A percentile compares a stretch with the other conserved stretches of the same genome.
Evolutionary conservation across 2,113 vertebrate genomes (phyloP).

Genomic region (Cyprinodon variegatus): DNA sequence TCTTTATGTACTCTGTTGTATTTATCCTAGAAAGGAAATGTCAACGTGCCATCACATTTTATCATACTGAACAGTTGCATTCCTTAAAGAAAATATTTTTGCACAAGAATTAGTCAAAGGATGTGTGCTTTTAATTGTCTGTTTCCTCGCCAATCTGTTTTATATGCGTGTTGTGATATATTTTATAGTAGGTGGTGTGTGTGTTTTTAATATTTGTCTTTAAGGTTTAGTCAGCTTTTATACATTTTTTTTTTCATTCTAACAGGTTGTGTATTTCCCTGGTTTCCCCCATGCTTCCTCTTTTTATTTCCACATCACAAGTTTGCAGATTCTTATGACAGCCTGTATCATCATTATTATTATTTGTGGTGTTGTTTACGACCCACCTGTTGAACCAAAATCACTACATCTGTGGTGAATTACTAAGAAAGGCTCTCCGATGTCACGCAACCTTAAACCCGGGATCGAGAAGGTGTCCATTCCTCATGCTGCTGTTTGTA

Average conservation of each 20-base stretch:
- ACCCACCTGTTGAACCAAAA: slow-evolving; percentile 21
- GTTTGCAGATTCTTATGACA: slow-evolving; percentile 23
- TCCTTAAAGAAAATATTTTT: slow-evolving; percentile 65
- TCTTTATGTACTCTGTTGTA: slow-evolving; percentile 19
- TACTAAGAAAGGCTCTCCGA: not conserved
- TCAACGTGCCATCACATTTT: slow-evolving; percentile 65
- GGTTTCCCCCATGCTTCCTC: not conserved
- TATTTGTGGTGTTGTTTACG: slow-evolving; percentile 11
- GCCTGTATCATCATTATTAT: slow-evolving; percentile 14
- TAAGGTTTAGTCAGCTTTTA: slow-evolving; percentile 26
- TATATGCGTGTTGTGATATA: slow-evolving; percentile 9
- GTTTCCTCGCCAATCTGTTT: slow-evolving; percentile 37
- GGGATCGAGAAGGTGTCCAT: not conserved
- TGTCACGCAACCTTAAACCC: slow-evolving; percentile 3
- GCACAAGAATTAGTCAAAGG: slow-evolving; percentile 61
- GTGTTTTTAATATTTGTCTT: slow-evolving; percentile 22
- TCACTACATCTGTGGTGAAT: slow-evolving; percentile 5
- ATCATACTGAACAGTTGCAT: slow-evolving; percentile 57
- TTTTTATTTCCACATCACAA: not conserved
- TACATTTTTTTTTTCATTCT: slow-evolving; percentile 40
- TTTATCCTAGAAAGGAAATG: slow-evolving; percentile 50
- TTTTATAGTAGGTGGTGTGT: slow-evolving; percentile 8
- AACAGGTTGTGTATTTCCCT: slow-evolving; percentile 27
- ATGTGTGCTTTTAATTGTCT: slow-evolving; percentile 34
- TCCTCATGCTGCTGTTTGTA: not conserved